Conservation (phyloP, 37 sponge, comb jelly and placozoan species). For the Axinella damicornis region DNA sequence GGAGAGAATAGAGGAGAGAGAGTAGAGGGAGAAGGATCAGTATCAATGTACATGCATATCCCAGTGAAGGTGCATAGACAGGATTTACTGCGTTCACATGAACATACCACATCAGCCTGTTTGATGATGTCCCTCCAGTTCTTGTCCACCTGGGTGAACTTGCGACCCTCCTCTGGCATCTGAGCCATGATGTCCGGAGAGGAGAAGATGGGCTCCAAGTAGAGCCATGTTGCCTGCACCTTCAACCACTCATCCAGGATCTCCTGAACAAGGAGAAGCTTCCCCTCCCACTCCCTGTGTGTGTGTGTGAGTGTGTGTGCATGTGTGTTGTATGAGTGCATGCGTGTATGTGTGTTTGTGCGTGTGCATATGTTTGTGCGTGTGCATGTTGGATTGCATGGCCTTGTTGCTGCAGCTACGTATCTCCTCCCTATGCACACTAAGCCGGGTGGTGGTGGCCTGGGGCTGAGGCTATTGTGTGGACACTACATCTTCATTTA, state of each 20-base stretch:
- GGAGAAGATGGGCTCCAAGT: slow-evolving; percentile 99
- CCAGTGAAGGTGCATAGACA: no score
- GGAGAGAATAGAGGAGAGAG: not conserved
- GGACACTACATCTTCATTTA: not conserved
- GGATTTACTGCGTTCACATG: no score
- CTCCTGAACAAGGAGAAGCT: slow-evolving; percentile 94
- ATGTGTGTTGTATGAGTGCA: not conserved
- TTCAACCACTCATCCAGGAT: slow-evolving; percentile 99
- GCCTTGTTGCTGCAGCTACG: no score
- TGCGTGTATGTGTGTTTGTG: not conserved
- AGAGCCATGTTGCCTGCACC: slow-evolving; percentile 99
- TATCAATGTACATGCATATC: no score
- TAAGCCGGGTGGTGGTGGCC: not conserved
- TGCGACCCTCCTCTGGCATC: slow-evolving; percentile 99
- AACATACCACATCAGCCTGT: slow-evolving; percentile 74
- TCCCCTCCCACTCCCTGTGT: slow-evolving; percentile 94
- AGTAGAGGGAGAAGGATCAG: no score
- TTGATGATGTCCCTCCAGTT: slow-evolving; percentile 97
- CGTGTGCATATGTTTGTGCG: not conserved
- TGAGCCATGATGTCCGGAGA: slow-evolving; percentile 99
- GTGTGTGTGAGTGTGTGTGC: not conserved
- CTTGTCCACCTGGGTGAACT: slow-evolving; percentile 98
- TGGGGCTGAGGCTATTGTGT: not conserved
- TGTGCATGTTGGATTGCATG: not conserved
- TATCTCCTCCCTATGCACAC: no score